phyloP scores from a whole-genome alignment of 2,888 invertebrate genomes.

The Limnephilus rhombicus region DNA sequence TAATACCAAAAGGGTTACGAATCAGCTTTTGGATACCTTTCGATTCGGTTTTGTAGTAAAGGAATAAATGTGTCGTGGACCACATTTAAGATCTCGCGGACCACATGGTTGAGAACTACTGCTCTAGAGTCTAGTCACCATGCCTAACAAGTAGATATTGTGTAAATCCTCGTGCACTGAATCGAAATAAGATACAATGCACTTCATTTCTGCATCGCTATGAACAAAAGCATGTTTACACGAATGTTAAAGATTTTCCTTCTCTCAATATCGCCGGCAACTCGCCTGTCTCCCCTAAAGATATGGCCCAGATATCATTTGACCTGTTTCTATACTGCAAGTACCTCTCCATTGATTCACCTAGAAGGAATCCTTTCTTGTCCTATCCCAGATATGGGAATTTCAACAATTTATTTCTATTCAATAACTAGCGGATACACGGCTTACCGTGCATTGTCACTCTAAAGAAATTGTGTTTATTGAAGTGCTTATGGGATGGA shows the following conservation, averaged over 20 bases:
- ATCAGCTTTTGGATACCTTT: too few relatives aligned
- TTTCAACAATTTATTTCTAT: too few relatives aligned
- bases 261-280: background rate
- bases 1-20: too few relatives aligned
- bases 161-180: background rate
- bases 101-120: too few relatives aligned
- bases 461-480: too few relatives aligned
- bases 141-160: background rate
- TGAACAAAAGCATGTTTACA: background rate
- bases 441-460: too few relatives aligned
- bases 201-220: background rate
- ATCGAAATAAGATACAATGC: background rate
- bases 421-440: too few relatives aligned
- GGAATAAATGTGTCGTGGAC: too few relatives aligned
- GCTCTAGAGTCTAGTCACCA: background rate
- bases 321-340: too few relatives aligned
- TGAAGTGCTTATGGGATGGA: too few relatives aligned
- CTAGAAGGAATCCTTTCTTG: background rate
- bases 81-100: too few relatives aligned
- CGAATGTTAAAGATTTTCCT: background rate
- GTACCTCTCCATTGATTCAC: background rate
- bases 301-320: background rate
- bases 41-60: too few relatives aligned
- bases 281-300: background rate
- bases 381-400: background rate